Conservation (phyloP, 2,113 vertebrate species). For the Symphodus melops region DNA sequence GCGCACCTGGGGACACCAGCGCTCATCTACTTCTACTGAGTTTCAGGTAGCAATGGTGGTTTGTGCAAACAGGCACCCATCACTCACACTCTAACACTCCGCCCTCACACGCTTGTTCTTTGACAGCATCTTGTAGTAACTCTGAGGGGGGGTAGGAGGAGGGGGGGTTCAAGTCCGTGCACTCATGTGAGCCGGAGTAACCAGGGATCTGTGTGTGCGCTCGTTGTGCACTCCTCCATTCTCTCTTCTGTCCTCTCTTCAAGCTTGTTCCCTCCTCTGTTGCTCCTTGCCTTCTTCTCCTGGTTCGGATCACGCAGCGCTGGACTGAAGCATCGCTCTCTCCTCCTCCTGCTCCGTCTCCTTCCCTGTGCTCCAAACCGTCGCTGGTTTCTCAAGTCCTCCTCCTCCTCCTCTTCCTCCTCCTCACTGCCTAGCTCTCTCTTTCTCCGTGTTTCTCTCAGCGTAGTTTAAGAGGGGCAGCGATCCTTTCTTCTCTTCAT, state of each 20-base stretch:
- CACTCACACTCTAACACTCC: slow-evolving; percentile 30
- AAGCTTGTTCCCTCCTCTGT: slow-evolving; percentile 28
- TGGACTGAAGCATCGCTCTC: slow-evolving; percentile 38
- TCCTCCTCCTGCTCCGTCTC: slow-evolving; percentile 35
- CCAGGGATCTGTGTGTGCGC: slow-evolving; percentile 34
- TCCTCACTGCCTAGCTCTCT: slow-evolving; percentile 21
- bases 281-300: slow-evolving; percentile 55
- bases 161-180: slow-evolving; percentile 41
- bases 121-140: slow-evolving; percentile 67
- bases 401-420: slow-evolving; percentile 35
- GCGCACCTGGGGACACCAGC: slow-evolving; percentile 38
- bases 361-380: slow-evolving; percentile 34
- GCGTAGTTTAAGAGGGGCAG: slow-evolving; percentile 46
- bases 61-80: slow-evolving; percentile 58
- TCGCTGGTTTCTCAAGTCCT: slow-evolving; percentile 51
- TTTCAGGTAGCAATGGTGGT: slow-evolving; percentile 33
- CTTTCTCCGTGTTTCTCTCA: slow-evolving; percentile 36
- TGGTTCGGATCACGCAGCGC: slow-evolving; percentile 60
- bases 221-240: slow-evolving; percentile 55
- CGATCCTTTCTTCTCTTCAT: slow-evolving; percentile 66
- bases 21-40: slow-evolving; percentile 48
- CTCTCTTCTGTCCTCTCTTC: slow-evolving; percentile 34
- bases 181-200: slow-evolving; percentile 59
- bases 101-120: slow-evolving; percentile 44
- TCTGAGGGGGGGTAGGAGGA: neutral